phyloP scores from a whole-genome alignment of 2,113 vertebrate genomes.

The Psophia crepitans region DNA sequence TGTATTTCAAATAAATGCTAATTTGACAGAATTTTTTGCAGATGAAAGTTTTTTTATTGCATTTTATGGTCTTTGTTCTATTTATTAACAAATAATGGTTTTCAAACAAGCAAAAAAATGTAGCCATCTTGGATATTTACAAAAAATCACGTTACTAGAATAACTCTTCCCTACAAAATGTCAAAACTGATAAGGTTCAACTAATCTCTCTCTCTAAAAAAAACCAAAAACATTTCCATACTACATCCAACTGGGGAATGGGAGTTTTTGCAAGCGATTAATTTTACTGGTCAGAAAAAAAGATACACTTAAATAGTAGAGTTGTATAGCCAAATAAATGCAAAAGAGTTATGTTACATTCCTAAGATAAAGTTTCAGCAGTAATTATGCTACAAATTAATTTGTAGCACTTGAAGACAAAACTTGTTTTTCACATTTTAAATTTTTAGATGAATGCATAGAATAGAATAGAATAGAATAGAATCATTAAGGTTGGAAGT shows the following conservation, averaged over 20 bases:
- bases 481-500: too few relatives aligned
- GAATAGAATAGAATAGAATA: too few relatives aligned
- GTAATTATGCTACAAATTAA: background rate
- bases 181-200: background rate
- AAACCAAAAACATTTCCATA: background rate
- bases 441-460: background rate
- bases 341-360: background rate
- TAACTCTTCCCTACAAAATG: background rate
- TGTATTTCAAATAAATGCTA: background rate
- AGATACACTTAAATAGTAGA: background rate
- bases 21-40: background rate
- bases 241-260: background rate
- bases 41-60: background rate
- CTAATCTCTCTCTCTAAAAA: background rate
- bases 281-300: background rate
- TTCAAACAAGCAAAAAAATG: background rate
- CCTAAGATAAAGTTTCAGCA: background rate
- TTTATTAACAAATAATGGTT: background rate
- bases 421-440: background rate
- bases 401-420: background rate
- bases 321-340: background rate
- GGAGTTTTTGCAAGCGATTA: background rate
- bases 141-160: background rate
- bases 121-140: background rate
- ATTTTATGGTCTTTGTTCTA: background rate